Base-by-base conservation (phyloP, 2,797 vertebrate genomes). In the Coregonus ussuriensis region DNA sequence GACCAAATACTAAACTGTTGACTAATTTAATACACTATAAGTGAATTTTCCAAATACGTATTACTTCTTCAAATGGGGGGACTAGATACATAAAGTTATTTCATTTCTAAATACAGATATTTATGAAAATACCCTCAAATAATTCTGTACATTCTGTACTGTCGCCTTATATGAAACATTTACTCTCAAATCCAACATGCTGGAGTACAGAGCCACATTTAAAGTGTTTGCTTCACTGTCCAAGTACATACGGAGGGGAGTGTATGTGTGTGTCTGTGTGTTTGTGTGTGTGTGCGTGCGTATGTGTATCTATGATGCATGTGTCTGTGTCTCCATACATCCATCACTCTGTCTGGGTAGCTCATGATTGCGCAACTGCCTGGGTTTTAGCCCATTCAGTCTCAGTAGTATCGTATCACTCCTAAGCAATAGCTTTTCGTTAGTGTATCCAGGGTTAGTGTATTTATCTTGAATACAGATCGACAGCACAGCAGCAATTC, bases 381-480 rank as follows among this genome's bases (percentile, higher is more conserved):
- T 70, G 3, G 29, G 53, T 16, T 54, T 29, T 9, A 35, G 63
- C 51, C 59, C 59, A 63, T 63, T 25, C 16, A n/a, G 41, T 71
- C 78, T 82, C 74, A 1, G 66, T 68, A 1, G 63, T 80, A 53
- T 74, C 69, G 71, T 81, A 51, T 82, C 83, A 16, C 11, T 75
- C 53, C 31, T 75, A 72, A 74, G 18, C 52, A 66, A 15, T 77
- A 81, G 74, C 63, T 75, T 87, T 78, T 82, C 77, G 25, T 25
- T 25, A 25, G 25, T 25, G 25, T 25, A 25, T 25, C 25, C 25
- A 25, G 25, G 25, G 25, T 25, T 25, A 25, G 25, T 25, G 25
- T 25, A 25, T 25, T 25, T 25, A 25, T 86, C 81, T 74, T 76
- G 81, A 18, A 63, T 63, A 25, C 93, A 93, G 92, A 93, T 90